Percentiles rank a stretch among this genome's conserved stretches.
Conservation (phyloP, 2,888 invertebrate species). For the Hesperia comma region DNA sequence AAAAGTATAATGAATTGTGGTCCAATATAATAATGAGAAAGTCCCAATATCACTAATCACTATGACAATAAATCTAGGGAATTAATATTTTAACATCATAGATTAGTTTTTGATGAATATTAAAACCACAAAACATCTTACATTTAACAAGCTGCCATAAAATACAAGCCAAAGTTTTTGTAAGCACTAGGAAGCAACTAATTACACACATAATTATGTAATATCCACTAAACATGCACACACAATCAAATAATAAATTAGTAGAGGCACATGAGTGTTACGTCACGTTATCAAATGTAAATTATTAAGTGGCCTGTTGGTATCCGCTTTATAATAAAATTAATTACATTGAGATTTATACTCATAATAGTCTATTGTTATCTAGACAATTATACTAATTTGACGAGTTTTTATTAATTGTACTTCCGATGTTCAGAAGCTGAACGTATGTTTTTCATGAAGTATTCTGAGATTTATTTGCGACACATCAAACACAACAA, state of each 20-base stretch:
- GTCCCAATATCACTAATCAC: too few relatives aligned
- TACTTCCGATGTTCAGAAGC: too few relatives aligned
- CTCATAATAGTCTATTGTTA: too few relatives aligned
- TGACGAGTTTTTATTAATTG: too few relatives aligned
- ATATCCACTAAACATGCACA: not conserved
- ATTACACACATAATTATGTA: not conserved
- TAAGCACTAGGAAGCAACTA: constrained; percentile 3
- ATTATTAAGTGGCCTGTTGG: not conserved
- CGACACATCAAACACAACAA: too few relatives aligned
- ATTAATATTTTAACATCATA: too few relatives aligned
- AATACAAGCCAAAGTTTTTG: not conserved
- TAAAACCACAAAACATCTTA: constrained; percentile 7
- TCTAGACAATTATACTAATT: too few relatives aligned
- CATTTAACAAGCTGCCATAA: not conserved
- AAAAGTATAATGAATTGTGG: constrained; percentile 12
- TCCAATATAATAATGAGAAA: not conserved
- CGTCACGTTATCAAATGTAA: constrained; percentile 21
- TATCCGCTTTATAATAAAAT: not conserved
- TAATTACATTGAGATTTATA: not conserved
- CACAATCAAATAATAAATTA: constrained; percentile 16
- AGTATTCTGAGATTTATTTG: too few relatives aligned
- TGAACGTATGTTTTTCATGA: too few relatives aligned
- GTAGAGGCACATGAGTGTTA: constrained; percentile 30
- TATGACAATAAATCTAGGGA: too few relatives aligned
- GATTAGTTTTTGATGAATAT: too few relatives aligned